Evolutionary conservation across 2,888 invertebrate species (phyloP).

Genomic region (Hypercompe scribonia): DNA sequence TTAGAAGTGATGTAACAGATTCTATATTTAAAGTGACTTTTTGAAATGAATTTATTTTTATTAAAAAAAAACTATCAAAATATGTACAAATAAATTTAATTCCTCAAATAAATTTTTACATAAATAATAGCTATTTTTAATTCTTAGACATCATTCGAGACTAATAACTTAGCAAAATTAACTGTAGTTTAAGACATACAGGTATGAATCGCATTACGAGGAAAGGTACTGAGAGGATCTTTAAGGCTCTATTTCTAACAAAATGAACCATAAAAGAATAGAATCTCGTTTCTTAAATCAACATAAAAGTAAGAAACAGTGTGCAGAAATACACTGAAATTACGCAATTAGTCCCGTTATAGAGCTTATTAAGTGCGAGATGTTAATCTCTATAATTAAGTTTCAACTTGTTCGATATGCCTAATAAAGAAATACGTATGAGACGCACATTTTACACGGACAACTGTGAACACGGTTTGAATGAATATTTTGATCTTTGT

Average conservation of each 20-base stretch:
- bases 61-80: no score
- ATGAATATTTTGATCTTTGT: background rate
- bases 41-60: no score
- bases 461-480: background rate
- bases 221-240: background rate
- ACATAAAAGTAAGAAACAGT: conserved; percentile 5
- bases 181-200: no score
- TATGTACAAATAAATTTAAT: no score
- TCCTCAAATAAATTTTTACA: no score
- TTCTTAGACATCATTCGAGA: no score
- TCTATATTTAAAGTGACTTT: no score
- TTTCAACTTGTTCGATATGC: background rate
- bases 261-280: background rate
- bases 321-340: conserved; percentile 6
- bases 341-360: background rate
- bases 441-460: background rate
- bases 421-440: background rate
- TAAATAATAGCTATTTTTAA: no score
- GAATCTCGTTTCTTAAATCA: background rate
- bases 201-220: background rate
- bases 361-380: background rate
- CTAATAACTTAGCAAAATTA: background rate
- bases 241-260: background rate
- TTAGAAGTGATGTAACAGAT: no score
- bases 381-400: conserved; percentile 3